Evolutionary conservation across 2,888 invertebrate species (phyloP), one percentile per base, ranked within the genome.

Genomic region (Proisotoma minuta): DNA sequence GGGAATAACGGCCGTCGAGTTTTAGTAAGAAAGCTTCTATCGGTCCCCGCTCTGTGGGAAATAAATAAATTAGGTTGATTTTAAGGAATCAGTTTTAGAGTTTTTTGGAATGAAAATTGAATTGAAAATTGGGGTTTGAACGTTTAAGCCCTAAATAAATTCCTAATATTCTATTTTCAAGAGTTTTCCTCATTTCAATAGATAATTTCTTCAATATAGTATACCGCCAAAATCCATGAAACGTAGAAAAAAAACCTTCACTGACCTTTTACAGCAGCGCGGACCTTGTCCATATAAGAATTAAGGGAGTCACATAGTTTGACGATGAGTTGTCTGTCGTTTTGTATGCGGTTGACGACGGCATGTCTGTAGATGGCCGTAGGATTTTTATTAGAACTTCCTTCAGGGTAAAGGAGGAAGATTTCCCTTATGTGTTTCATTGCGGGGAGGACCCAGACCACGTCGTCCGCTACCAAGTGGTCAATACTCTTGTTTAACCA

Each of bases 401-500:
- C 86, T 81, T 96, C 96, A 47, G 78, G 78, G 77, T 96, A 97
- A 72, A 96, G 82, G 76, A 90, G 89, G 78, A 96, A 96, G 72
- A 97, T 96, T 78, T 97, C 96, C 34, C 91, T 84, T 78, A 97
- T 96, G 79, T 96, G 89, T 78, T 96, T 95, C 69, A 97, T 80
- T 3, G 96, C 94, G 1, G 97, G 96, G 74, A 97, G 78, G 22
- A 91, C 96, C 96, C 96, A 97, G 57, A 78, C 77, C 57, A 79
- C 73, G 69, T 86, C 86, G 75, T 91, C 91, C 47, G 84, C 86
- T 77, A 91, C 90, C 63, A 97, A 78, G 78, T 97, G 96, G 72
- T 93, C 93, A n/a, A 97, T 94, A 77, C 96, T 93, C 80, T 91
- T 91, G 76, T 94, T 91, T 65, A 97, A 81, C 96, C 96, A 97